These are phyloP conservation scores for Microhierax caerulescens DNA, from an alignment of 2,797 vertebrate genomes.

Conservation along the genomic window DNA sequence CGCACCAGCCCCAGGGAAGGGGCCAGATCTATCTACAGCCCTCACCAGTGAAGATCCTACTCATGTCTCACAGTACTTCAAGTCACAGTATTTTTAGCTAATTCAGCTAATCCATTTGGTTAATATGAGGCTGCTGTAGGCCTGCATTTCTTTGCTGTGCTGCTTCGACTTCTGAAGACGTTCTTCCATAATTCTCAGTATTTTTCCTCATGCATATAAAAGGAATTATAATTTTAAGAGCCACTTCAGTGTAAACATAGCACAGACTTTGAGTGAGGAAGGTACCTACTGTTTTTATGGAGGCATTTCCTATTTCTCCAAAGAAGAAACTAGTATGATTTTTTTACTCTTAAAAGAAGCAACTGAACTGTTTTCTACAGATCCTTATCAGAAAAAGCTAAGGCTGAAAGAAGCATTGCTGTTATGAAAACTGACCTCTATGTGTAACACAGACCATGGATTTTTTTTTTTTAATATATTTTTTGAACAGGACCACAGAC, in stretches of 20 bases:
- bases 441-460: neutral
- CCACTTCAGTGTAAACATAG: neutral
- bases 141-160: neutral
- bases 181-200: neutral
- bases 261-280: neutral
- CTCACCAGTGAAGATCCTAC: neutral
- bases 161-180: neutral
- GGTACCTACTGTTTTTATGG: neutral
- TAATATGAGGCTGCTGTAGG: neutral
- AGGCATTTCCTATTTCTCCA: neutral
- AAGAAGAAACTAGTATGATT: neutral
- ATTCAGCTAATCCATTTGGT: neutral
- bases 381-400: neutral
- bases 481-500: neutral
- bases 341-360: neutral
- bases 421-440: neutral
- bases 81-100: neutral
- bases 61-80: neutral
- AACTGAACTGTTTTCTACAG: neutral
- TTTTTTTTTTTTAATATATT: neutral
- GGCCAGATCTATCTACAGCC: neutral
- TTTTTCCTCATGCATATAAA: neutral
- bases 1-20: accelerated
- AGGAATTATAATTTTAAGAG: neutral
- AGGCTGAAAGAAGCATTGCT: neutral